Percentiles rank a stretch among this genome's conserved stretches.
These are phyloP conservation scores for Pseudomyrmex cubaensis DNA, from an alignment of 1,140 invertebrate species.

Conservation along the genomic window DNA sequence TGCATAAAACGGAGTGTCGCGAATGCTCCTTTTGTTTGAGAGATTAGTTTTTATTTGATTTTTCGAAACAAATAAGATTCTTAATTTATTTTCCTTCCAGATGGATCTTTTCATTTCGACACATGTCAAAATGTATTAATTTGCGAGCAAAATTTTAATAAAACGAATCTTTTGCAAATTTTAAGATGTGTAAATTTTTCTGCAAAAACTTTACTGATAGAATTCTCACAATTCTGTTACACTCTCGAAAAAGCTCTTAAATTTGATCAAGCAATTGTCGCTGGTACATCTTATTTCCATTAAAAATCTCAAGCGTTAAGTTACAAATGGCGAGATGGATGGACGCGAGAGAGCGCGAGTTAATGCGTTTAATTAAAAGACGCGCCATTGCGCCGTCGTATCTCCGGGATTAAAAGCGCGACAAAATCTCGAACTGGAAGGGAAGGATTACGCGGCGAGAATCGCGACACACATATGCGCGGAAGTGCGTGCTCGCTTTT, in stretches of 20 bases:
- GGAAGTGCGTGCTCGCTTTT: slow-evolving; percentile 42
- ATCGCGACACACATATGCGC: slow-evolving; percentile 9
- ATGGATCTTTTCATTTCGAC: too few species aligned
- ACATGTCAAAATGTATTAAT: too few species aligned
- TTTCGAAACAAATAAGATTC: neutral
- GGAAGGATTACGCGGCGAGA: slow-evolving; percentile 27
- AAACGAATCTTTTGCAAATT: too few species aligned
- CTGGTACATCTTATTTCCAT: neutral
- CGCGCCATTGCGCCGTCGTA: neutral
- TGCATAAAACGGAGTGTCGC: neutral
- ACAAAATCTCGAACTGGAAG: slow-evolving; percentile 1
- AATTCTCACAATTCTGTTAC: neutral
- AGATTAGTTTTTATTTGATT: slow-evolving; percentile 1
- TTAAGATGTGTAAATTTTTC: too few species aligned
- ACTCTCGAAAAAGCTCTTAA: neutral
- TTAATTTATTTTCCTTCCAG: too few species aligned
- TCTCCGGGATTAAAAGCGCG: neutral
- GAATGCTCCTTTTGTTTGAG: neutral
- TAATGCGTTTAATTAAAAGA: slow-evolving; percentile 9
- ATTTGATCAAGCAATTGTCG: neutral
- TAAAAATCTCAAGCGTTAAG: neutral
- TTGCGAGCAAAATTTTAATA: too few species aligned
- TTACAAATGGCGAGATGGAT: neutral
- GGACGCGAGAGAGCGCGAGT: neutral
- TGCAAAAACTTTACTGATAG: too few species aligned